Base-by-base conservation (phyloP, 2,888 invertebrate species). In the Drepanosiphum platanoidis region DNA sequence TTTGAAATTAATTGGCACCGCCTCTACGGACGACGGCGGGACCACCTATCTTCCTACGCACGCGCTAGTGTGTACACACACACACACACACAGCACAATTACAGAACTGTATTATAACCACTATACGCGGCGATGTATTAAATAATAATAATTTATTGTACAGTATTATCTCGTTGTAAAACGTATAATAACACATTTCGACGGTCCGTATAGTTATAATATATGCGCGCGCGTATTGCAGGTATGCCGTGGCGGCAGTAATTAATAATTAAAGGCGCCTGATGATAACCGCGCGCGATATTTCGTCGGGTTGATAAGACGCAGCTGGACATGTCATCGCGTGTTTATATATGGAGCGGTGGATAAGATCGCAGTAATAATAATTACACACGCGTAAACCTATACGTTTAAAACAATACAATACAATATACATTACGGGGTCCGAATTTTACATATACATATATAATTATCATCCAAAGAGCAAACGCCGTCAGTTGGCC, bases 281-380 rank as follows among this genome's bases (percentile, higher is more conserved):
- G 70, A 70, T 81, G 58, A 70, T 42, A 30, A 79, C n/a, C n/a
- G n/a, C n/a, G n/a, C n/a, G n/a, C n/a, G n/a, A n/a, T 36, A 32
- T 46, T 46, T 79, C 79, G 66, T 42, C 66, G 66, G 78, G 13
- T 27, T 27, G 78, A 39, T 79, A 42, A 61, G 68, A 68, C n/a
- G n/a, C 82, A 64, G 72, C 82, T 82, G 82, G 58, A 74, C 72
- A 64, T 66, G 82, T 82, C 82, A 74, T 82, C 82, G 82, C 72
- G 61, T 34, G 64, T 68, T 68, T 66, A 64, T 42, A 71, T 8
- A 34, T 8, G 30, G 8, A 3, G 0, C 1, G 46, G 18, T 18
- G 46, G 82, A 82, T 82, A 82, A 82, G 72, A 82, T 82, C 82
- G 32, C 64, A 34, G 0, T 34, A 34, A 78, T 34, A 34, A 78